phyloP scores from a whole-genome alignment of 2,113 vertebrate species.

The Podocnemis expansa region DNA sequence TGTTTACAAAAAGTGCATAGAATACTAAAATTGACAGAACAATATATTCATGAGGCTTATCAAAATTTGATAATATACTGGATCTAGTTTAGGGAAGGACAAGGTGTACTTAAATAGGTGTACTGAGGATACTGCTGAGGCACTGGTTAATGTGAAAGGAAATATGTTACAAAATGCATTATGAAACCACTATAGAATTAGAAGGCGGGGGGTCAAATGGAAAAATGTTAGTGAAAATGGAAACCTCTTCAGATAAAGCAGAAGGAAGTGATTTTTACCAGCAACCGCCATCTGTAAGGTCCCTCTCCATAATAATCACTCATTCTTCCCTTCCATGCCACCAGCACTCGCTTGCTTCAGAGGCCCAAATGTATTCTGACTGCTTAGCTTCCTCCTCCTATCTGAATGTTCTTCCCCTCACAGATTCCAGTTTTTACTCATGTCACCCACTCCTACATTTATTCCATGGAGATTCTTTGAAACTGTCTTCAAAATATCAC shows the following conservation, averaged over 20 bases:
- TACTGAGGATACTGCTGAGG: accelerated
- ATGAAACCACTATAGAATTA: not conserved
- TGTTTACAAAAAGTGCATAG: not conserved
- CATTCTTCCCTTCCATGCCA: not conserved
- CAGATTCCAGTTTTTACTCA: not conserved
- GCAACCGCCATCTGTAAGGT: not conserved
- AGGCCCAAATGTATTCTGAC: not conserved
- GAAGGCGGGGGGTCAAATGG: no score
- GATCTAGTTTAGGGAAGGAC: not conserved
- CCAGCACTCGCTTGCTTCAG: not conserved
- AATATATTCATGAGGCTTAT: accelerated
- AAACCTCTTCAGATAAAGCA: not conserved
- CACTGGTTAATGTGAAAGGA: not conserved
- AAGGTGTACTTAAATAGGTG: not conserved
- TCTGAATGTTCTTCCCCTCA: not conserved
- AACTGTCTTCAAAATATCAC: not conserved
- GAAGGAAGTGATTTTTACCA: not conserved
- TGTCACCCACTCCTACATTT: not conserved
- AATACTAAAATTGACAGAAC: not conserved
- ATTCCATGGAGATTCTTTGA: not conserved
- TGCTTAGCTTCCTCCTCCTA: not conserved
- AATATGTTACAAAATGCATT: not conserved
- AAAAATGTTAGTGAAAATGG: not conserved
- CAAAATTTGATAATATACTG: accelerated
- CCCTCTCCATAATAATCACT: not conserved